These are phyloP conservation scores for Lepidochrysops patricia DNA, from an alignment of 2,888 invertebrate genomes.

Conservation along the genomic window DNA sequence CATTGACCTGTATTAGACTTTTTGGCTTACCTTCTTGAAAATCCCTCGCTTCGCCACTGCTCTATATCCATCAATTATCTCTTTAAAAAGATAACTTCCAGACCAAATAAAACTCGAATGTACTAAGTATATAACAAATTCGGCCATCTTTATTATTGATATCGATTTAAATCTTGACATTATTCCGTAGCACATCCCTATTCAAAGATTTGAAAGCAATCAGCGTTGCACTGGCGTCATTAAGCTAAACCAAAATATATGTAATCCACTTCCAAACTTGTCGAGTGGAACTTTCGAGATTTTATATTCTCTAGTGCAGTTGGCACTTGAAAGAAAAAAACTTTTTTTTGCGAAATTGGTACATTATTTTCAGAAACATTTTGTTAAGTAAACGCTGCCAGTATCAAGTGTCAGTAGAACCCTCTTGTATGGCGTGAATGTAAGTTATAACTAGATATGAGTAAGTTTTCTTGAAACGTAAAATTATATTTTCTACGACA, in stretches of 20 bases:
- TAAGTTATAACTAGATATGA: no score
- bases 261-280: conserved; percentile 11
- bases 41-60: no score
- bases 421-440: no score
- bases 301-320: conserved; percentile 4
- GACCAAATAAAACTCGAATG: no score
- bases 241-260: conserved; percentile 15
- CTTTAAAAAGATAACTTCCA: no score
- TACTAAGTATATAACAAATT: no score
- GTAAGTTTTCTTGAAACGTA: no score
- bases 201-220: conserved; percentile 22
- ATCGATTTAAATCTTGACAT: neutral
- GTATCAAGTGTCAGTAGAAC: neutral
- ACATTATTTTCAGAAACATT: neutral
- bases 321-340: conserved; percentile 1
- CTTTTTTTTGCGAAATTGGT: neutral
- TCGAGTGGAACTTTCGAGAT: conserved; percentile 13
- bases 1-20: no score
- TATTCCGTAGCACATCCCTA: conserved; percentile 5
- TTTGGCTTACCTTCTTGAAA: no score
- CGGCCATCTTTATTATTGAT: neutral
- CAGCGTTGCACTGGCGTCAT: conserved; percentile 16
- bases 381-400: neutral
- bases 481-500: no score
- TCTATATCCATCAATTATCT: no score